phyloP scores from a whole-genome alignment of 2,888 invertebrate genomes.

The Dicranocentrus wangi region DNA sequence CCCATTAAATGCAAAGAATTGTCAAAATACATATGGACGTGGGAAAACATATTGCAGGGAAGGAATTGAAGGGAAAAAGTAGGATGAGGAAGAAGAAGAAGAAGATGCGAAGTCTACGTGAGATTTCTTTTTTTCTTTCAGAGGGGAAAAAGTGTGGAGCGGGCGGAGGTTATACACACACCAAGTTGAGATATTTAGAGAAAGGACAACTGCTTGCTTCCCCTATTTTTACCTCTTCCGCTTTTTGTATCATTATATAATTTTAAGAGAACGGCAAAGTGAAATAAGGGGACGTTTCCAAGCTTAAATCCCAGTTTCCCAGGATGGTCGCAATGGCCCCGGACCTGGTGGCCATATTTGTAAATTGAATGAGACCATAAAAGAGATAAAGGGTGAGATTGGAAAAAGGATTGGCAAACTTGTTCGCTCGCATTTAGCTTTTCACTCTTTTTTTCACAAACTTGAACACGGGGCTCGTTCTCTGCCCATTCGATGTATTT shows the following conservation, averaged over 20 bases:
- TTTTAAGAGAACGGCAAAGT: slow-evolving; percentile 21
- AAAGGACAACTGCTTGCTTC: background rate
- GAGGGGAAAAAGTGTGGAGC: background rate
- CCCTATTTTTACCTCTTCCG: background rate
- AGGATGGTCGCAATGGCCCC: slow-evolving; percentile 31
- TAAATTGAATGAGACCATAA: slow-evolving; percentile 63
- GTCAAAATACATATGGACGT: slow-evolving; percentile 60
- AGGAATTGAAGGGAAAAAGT: slow-evolving; percentile 35
- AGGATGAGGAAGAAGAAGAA: slow-evolving; percentile 20
- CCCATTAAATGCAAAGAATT: slow-evolving; percentile 63
- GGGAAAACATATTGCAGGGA: slow-evolving; percentile 52
- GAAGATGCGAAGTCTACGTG: slow-evolving; percentile 26
- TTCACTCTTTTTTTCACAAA: slow-evolving; percentile 27
- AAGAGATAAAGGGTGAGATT: slow-evolving; percentile 61
- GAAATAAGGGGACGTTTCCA: background rate
- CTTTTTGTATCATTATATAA: slow-evolving; percentile 29
- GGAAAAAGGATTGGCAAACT: slow-evolving; percentile 63
- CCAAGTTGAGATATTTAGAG: background rate
- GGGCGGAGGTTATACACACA: background rate
- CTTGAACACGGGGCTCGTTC: slow-evolving; percentile 22
- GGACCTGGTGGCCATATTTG: slow-evolving; percentile 61
- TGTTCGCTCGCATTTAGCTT: slow-evolving; percentile 37
- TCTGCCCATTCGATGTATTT: slow-evolving; percentile 25
- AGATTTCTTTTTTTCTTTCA: slow-evolving; percentile 32
- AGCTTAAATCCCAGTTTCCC: slow-evolving; percentile 22